A percentile compares a stretch with the other conserved stretches of the same genome.
Conservation (phyloP, 2,113 vertebrate genomes). For the Ivindomyrus marchei region DNA sequence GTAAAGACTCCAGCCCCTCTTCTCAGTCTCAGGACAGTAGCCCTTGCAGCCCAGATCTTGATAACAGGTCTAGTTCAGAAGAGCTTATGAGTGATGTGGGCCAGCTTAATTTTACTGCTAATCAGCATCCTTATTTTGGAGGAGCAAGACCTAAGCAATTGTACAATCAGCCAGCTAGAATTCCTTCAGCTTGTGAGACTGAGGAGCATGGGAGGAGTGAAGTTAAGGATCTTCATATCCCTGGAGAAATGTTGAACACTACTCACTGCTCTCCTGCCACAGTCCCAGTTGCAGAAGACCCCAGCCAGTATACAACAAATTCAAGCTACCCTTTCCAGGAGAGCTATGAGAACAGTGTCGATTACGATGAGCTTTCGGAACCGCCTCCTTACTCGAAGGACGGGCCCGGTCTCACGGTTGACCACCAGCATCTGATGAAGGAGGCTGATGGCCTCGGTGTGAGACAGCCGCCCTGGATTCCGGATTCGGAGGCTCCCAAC, state of each 20-base stretch:
- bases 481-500: conserved; percentile 87
- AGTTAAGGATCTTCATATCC: conserved; percentile 25
- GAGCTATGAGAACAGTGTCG: conserved; percentile 52
- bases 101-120: conserved; percentile 40
- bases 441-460: conserved; percentile 55
- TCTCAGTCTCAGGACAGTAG: conserved; percentile 39
- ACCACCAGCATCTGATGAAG: conserved; percentile 37
- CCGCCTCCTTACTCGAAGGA: conserved; percentile 57
- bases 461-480: conserved; percentile 85
- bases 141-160: conserved; percentile 80
- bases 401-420: conserved; percentile 18
- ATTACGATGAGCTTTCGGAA: conserved; percentile 55
- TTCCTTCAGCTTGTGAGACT: conserved; percentile 43
- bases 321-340: conserved; percentile 38
- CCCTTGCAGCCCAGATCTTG: conserved; percentile 40
- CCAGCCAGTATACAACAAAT: conserved; percentile 27
- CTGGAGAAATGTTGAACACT: conserved; percentile 34
- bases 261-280: conserved; percentile 21
- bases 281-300: conserved; percentile 28
- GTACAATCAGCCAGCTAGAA: conserved; percentile 50
- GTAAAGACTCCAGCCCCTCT: conserved; percentile 29
- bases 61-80: conserved; percentile 17
- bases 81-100: conserved; percentile 34
- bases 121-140: conserved; percentile 52
- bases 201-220: conserved; percentile 17